These are phyloP conservation scores for Meleagris gallopavo DNA, from an alignment of 2,113 vertebrate species.

Conservation along the genomic window DNA sequence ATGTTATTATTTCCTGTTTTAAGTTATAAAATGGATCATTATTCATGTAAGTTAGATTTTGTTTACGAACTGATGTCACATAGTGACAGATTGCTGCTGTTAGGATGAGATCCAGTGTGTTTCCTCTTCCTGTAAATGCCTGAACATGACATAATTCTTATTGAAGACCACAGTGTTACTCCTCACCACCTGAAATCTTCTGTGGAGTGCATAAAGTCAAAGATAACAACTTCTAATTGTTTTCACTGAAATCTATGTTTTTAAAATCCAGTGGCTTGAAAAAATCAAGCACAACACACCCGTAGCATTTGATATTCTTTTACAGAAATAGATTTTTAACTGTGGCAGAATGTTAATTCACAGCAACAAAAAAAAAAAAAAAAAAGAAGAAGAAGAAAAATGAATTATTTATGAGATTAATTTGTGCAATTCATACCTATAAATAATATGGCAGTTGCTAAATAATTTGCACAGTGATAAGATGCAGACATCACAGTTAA, in stretches of 20 bases:
- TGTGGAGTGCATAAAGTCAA: not conserved
- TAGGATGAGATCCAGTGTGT: slow-evolving; percentile 65
- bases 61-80: slow-evolving; percentile 73
- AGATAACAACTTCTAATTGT: not conserved
- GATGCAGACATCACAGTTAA: slow-evolving; percentile 67
- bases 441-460: slow-evolving; percentile 79
- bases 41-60: slow-evolving; percentile 53
- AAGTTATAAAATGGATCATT: slow-evolving; percentile 75
- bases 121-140: slow-evolving; percentile 5
- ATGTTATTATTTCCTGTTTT: slow-evolving; percentile 67
- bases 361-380: not conserved
- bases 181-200: slow-evolving; percentile 36
- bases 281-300: slow-evolving; percentile 11
- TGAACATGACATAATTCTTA: slow-evolving; percentile 31
- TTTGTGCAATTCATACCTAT: slow-evolving; percentile 76
- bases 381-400: not conserved
- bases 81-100: slow-evolving; percentile 65
- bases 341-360: slow-evolving; percentile 62
- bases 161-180: not conserved
- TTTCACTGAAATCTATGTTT: not conserved
- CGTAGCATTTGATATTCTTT: slow-evolving; percentile 21
- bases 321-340: slow-evolving; percentile 65
- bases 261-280: slow-evolving; percentile 40
- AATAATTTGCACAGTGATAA: slow-evolving; percentile 75
- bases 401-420: slow-evolving; percentile 81